Evolutionary conservation across 1,140 invertebrate species (phyloP).

Genomic region (Luehdorfia chinensis): DNA sequence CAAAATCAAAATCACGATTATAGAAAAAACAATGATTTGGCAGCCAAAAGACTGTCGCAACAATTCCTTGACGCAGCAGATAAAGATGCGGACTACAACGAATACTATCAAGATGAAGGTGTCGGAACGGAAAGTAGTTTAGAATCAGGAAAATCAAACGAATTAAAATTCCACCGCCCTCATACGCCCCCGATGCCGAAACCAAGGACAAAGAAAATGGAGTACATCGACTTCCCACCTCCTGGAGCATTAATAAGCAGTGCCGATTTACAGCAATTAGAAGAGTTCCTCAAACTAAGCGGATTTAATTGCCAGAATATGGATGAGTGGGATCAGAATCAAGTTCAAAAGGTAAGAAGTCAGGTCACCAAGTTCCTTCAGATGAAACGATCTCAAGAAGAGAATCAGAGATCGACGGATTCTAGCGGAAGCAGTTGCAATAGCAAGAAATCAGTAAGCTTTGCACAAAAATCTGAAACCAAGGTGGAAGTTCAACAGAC

Average conservation of each 20-base stretch:
- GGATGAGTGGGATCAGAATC: conserved; percentile 81
- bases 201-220: conserved; percentile 64
- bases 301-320: conserved; percentile 82
- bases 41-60: conserved; percentile 73
- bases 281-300: conserved; percentile 85
- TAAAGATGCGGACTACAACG: conserved; percentile 74
- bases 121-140: conserved; percentile 75
- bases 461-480: conserved; percentile 66
- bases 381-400: conserved; percentile 82
- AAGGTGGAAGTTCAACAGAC: conserved; percentile 46
- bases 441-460: conserved; percentile 79
- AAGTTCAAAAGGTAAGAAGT: conserved; percentile 82
- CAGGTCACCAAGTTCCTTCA: conserved; percentile 83
- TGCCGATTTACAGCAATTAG: conserved; percentile 82
- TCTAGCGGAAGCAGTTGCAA: conserved; percentile 82
- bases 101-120: conserved; percentile 73
- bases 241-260: conserved; percentile 77
- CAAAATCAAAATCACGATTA: conserved; percentile 79
- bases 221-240: conserved; percentile 68
- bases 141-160: conserved; percentile 75
- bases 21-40: conserved; percentile 81
- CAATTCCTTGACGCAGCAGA: conserved; percentile 74
- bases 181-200: conserved; percentile 74
- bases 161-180: conserved; percentile 72
- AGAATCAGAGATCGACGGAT: conserved; percentile 82